These are phyloP conservation scores for Etheostoma nigrum DNA, from an alignment of 2,797 vertebrate species.

Conservation along the genomic window DNA sequence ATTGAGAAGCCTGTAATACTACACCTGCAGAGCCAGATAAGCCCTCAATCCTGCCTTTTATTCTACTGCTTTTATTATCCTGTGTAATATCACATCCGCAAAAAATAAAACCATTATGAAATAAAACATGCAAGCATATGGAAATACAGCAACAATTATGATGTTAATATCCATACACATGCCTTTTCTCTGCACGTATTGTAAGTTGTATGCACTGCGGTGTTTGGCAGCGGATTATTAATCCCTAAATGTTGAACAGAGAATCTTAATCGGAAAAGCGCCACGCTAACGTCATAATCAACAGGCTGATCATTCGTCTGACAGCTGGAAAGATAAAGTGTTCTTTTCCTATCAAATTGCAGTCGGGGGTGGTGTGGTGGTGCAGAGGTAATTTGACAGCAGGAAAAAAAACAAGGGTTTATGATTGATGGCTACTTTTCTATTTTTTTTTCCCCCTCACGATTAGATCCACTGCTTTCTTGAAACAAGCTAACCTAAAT, in stretches of 20 bases:
- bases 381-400: slow-evolving; percentile 64
- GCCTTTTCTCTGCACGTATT: slow-evolving; percentile 24
- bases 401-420: slow-evolving; percentile 42
- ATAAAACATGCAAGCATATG: slow-evolving; percentile 47
- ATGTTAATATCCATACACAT: slow-evolving; percentile 50
- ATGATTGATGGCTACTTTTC: slow-evolving; percentile 61
- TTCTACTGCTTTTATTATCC: slow-evolving; percentile 61
- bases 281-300: slow-evolving; percentile 60
- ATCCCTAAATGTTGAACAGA: slow-evolving; percentile 33
- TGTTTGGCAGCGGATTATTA: slow-evolving; percentile 19
- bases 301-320: slow-evolving; percentile 56
- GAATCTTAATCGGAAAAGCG: slow-evolving; percentile 31
- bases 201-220: slow-evolving; percentile 34
- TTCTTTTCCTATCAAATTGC: slow-evolving; percentile 50
- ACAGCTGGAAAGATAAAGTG: slow-evolving; percentile 63
- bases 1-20: slow-evolving; percentile 70
- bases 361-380: slow-evolving; percentile 44
- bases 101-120: slow-evolving; percentile 47
- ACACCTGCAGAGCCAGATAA: slow-evolving; percentile 75
- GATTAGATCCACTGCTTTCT: slow-evolving; percentile 59
- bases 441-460: slow-evolving; percentile 27
- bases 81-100: slow-evolving; percentile 52
- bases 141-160: slow-evolving; percentile 42
- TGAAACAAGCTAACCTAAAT: slow-evolving; percentile 62
- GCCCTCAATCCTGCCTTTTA: slow-evolving; percentile 67